These are phyloP conservation scores for Catalaphyllia jardinei DNA, from an alignment of 64 coral and sea anemone genomes.

Conservation along the genomic window DNA sequence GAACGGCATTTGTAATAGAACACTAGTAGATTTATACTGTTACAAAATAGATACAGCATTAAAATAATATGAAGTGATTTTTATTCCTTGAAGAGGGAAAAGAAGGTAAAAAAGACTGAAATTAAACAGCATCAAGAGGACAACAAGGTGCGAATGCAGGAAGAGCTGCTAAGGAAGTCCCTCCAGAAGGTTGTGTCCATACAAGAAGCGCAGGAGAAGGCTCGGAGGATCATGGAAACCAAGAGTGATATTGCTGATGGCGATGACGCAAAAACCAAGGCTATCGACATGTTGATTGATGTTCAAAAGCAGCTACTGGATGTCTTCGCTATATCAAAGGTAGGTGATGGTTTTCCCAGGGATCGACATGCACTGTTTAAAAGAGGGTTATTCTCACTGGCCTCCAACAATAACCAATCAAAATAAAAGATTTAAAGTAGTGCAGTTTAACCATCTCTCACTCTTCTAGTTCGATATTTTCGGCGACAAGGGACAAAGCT, in stretches of 20 bases:
- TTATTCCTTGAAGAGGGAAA: conserved; percentile 55
- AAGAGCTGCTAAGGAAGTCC: conserved; percentile 71
- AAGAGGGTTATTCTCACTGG: not conserved
- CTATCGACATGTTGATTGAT: conserved; percentile 73
- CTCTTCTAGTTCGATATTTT: too few relatives aligned
- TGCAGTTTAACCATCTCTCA: too few relatives aligned
- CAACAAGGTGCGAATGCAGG: conserved; percentile 81
- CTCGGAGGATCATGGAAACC: conserved; percentile 69
- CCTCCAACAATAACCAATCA: not conserved
- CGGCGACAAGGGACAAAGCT: too few relatives aligned
- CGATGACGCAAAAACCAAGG: conserved; percentile 62
- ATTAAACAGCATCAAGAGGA: conserved; percentile 57
- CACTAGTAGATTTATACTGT: too few relatives aligned
- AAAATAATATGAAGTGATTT: too few relatives aligned
- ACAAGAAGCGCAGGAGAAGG: conserved; percentile 66
- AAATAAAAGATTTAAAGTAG: too few relatives aligned
- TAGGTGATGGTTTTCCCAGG: not conserved
- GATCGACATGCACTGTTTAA: not conserved
- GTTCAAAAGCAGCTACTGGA: conserved; percentile 74
- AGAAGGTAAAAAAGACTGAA: conserved; percentile 74
- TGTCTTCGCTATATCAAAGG: conserved; percentile 55
- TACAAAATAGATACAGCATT: too few relatives aligned
- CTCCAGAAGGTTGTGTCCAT: conserved; percentile 54
- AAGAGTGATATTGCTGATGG: conserved; percentile 34
- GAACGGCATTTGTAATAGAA: too few relatives aligned